Evolutionary conservation across 2,888 invertebrate species (phyloP).

Genomic region (Caenorhabditis sulstoni): DNA sequence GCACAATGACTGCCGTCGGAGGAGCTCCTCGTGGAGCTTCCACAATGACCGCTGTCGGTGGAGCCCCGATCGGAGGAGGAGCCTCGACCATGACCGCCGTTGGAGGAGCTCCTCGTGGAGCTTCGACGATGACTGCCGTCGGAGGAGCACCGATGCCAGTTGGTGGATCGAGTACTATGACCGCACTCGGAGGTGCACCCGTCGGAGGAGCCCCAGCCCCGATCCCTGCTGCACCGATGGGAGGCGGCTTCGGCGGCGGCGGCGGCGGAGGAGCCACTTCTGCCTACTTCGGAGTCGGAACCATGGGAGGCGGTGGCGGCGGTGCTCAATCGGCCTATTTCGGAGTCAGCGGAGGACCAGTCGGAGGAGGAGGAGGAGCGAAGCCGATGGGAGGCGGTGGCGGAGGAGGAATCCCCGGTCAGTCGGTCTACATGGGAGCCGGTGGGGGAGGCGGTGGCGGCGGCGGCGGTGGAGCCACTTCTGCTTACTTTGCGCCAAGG

Average conservation of each 20-base stretch:
- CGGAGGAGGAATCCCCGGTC: conserved; percentile 57
- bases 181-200: conserved; percentile 54
- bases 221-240: conserved; percentile 65
- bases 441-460: conserved; percentile 57
- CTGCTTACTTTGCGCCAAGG: conserved; percentile 71
- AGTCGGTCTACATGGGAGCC: conserved; percentile 65
- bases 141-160: conserved; percentile 44
- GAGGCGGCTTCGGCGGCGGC: conserved; percentile 61
- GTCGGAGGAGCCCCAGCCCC: conserved; percentile 21
- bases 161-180: conserved; percentile 46
- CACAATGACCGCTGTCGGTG: conserved; percentile 34
- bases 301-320: conserved; percentile 41
- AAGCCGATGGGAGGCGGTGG: conserved; percentile 39
- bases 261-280: conserved; percentile 51
- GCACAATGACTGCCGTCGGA: conserved; percentile 9
- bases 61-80: conserved; percentile 40
- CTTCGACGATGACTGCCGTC: conserved; percentile 34
- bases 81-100: conserved; percentile 23
- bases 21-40: conserved; percentile 13
- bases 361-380: conserved; percentile 43
- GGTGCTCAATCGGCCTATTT: conserved; percentile 62
- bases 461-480: conserved; percentile 63
- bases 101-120: conserved; percentile 44
- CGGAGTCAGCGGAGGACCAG: conserved; percentile 53
- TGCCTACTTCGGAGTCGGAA: conserved; percentile 62